phyloP scores from a whole-genome alignment of 2,888 invertebrate genomes.

The Drosophila cyrtoloma region DNA sequence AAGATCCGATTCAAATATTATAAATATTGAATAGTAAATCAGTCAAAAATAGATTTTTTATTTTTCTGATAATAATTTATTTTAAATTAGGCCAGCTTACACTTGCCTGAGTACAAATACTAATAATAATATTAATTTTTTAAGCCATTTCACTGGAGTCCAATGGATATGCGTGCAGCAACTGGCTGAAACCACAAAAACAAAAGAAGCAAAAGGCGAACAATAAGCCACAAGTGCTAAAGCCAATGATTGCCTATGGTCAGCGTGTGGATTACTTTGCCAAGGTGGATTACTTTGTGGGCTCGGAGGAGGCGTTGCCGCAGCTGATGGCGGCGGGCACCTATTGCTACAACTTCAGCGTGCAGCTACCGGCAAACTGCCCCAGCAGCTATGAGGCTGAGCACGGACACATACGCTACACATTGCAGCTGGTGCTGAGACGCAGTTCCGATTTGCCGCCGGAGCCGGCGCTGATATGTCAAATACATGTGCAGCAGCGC shows the following conservation, averaged over 20 bases:
- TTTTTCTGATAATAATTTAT: not conserved
- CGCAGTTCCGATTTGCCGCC: conserved; percentile 40
- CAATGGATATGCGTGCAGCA: conserved; percentile 74
- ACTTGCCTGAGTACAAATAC: not conserved
- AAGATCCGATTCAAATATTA: not conserved
- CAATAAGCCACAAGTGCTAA: conserved; percentile 9
- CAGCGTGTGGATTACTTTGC: conserved; percentile 80
- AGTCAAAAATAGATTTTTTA: not conserved
- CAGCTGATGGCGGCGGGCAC: conserved; percentile 68
- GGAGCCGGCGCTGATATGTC: conserved; percentile 27
- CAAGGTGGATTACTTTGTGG: conserved; percentile 78
- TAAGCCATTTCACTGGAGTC: conserved; percentile 75
- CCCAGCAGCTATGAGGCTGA: conserved; percentile 76
- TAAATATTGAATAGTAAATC: not conserved
- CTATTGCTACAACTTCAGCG: conserved; percentile 76
- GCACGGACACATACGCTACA: conserved; percentile 77
- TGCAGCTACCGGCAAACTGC: conserved; percentile 71
- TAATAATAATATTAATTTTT: not conserved
- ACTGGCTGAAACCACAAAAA: conserved; percentile 71
- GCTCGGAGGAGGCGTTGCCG: conserved; percentile 75
- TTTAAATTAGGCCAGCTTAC: too few relatives aligned
- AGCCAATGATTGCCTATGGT: conserved; percentile 43
- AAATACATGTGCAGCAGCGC: conserved; percentile 46
- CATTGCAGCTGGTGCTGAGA: conserved; percentile 66
- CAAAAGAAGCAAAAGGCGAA: conserved; percentile 40